Conservation (phyloP, 2,888 invertebrate genomes). For the Idaea dimidiata region DNA sequence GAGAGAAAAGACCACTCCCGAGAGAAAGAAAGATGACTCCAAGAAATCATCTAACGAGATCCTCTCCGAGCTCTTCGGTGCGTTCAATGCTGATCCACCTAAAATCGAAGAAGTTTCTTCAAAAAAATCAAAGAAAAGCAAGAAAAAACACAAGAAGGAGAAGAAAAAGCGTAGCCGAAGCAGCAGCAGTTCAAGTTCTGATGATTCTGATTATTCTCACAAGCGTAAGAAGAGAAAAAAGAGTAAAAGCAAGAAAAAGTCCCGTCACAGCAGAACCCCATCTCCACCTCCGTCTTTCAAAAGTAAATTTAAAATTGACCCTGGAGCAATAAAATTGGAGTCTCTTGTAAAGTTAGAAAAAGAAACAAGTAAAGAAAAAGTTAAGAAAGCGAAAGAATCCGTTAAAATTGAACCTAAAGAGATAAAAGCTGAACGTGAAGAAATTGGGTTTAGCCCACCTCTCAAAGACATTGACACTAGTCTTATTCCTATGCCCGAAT, state of each 20-base stretch:
- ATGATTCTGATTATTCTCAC: constrained; percentile 71
- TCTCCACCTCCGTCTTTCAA: constrained; percentile 41
- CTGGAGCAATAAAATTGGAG: constrained; percentile 35
- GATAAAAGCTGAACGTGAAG: neutral
- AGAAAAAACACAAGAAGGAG: constrained; percentile 84
- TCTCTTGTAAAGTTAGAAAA: constrained; percentile 40
- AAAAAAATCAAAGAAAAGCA: constrained; percentile 77
- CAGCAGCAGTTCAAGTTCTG: constrained; percentile 65
- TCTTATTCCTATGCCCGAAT: constrained; percentile 65
- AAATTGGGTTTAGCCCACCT: neutral
- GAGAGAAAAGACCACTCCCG: constrained; percentile 70
- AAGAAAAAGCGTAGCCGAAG: constrained; percentile 72
- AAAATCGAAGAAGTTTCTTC: constrained; percentile 67
- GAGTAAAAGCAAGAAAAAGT: constrained; percentile 60
- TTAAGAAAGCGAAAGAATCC: constrained; percentile 32
- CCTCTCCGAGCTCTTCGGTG: constrained; percentile 89
- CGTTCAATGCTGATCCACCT: constrained; percentile 87
- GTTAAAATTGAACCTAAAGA: constrained; percentile 42
- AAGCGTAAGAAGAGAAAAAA: constrained; percentile 82
- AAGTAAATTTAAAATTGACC: constrained; percentile 47
- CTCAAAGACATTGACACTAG: constrained; percentile 45
- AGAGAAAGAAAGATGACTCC: constrained; percentile 65
- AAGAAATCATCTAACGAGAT: constrained; percentile 89
- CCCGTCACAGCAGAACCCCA: constrained; percentile 47
- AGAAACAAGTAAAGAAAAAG: constrained; percentile 39